Percentiles rank a stretch among this genome's conserved stretches.
These are phyloP conservation scores for Chiridota heheva DNA, from an alignment of 35 echinoderm and acorn worm genomes.

Conservation along the genomic window DNA sequence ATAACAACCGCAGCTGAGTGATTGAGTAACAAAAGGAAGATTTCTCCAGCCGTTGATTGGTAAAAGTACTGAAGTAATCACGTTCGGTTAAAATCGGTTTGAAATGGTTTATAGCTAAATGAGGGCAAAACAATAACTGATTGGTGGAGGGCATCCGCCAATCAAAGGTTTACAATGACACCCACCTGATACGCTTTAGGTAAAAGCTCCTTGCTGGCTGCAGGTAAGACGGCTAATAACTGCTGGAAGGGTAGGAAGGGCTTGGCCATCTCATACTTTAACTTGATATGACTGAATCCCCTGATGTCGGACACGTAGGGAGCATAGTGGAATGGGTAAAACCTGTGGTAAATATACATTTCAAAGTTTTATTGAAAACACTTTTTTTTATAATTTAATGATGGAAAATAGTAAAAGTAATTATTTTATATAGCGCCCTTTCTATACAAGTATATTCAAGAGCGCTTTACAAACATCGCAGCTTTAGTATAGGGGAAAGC, in stretches of 20 bases:
- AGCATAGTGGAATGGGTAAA: conserved; percentile 96
- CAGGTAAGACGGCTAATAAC: conserved; percentile 83
- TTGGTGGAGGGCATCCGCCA: not conserved
- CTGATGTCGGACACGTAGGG: conserved; percentile 95
- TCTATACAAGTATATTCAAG: no score
- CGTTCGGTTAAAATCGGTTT: not conserved
- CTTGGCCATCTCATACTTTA: conserved; percentile 64
- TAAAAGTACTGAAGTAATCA: no score
- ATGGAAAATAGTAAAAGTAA: no score
- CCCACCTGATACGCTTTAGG: conserved; percentile 79
- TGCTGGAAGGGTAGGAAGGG: conserved; percentile 98
- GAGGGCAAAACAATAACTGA: not conserved
- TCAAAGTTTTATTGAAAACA: not conserved
- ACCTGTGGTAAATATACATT: no score
- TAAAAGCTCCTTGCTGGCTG: conserved; percentile 90
- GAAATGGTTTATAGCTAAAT: not conserved
- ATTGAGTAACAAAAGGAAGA: no score
- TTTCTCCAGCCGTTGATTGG: no score
- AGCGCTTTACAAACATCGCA: no score
- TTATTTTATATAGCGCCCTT: no score
- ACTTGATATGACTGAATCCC: conserved; percentile 54
- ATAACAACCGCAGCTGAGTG: no score
- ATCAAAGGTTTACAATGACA: no score
- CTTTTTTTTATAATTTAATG: no score
- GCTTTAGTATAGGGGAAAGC: no score